Conservation (phyloP, 2,113 vertebrate genomes). For the Vidua chalybeata region DNA sequence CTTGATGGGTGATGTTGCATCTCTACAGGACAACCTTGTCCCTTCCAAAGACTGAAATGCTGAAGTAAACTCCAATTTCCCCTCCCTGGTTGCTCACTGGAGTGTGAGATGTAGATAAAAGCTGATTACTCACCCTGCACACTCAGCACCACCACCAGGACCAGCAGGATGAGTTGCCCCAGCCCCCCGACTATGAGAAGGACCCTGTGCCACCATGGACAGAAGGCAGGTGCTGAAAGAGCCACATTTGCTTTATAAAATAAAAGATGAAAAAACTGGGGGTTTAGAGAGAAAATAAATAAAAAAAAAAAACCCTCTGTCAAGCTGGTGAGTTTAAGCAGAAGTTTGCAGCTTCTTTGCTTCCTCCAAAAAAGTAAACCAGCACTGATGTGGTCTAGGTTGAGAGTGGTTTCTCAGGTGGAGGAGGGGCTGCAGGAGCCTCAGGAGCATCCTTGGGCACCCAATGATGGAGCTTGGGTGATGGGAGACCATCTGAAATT, state of each 20-base stretch:
- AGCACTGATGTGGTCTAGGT: no score
- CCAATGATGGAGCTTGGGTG: fast-evolving
- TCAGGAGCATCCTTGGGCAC: not conserved
- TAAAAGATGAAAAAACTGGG: not conserved
- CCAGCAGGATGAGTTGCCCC: not conserved
- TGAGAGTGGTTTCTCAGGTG: not conserved
- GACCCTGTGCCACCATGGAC: not conserved
- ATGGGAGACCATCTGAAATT: not conserved
- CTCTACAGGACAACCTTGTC: not conserved
- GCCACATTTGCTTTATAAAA: not conserved
- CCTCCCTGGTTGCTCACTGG: no score
- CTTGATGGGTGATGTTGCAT: not conserved
- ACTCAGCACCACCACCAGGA: not conserved
- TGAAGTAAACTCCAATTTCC: not conserved
- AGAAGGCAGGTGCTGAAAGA: not conserved
- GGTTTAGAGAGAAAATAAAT: not conserved
- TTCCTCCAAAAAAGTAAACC: not conserved
- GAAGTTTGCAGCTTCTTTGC: not conserved
- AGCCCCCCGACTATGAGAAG: not conserved
- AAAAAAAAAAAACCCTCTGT: not conserved
- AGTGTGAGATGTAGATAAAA: not conserved
- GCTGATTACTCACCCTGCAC: not conserved
- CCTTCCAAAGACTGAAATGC: not conserved
- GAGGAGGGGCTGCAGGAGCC: not conserved
- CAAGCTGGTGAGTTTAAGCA: not conserved